These are phyloP conservation scores for Nanorana parkeri DNA, from an alignment of 2,113 vertebrate genomes.

Conservation along the genomic window DNA sequence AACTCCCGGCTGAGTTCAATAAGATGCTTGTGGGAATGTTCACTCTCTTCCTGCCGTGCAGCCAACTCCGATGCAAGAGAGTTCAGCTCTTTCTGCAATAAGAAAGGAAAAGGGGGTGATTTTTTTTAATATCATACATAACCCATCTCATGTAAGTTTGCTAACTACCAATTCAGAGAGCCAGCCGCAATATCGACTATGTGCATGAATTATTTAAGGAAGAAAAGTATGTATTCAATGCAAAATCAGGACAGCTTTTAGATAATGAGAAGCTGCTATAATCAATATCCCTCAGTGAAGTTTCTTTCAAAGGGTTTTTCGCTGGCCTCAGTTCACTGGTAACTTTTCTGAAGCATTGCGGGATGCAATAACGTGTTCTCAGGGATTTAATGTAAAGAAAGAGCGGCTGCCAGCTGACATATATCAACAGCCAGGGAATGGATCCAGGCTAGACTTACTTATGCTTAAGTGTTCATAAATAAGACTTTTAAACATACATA, in stretches of 20 bases:
- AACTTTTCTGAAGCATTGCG: constrained; percentile 78
- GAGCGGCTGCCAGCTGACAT: constrained; percentile 74
- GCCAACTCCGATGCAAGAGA: constrained; percentile 84
- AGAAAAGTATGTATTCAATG: constrained; percentile 74
- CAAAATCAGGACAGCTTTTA: constrained; percentile 81
- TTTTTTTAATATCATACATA: constrained; percentile 56
- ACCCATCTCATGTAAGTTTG: constrained; percentile 72
- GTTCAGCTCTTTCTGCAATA: constrained; percentile 88
- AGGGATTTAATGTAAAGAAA: constrained; percentile 44
- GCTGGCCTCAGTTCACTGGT: constrained; percentile 78
- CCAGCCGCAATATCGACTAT: constrained; percentile 76
- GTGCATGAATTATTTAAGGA: constrained; percentile 88
- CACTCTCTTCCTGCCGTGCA: constrained; percentile 81
- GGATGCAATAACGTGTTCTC: constrained; percentile 32
- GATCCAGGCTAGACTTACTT: constrained; percentile 74
- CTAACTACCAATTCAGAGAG: constrained; percentile 77
- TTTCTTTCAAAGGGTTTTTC: constrained; percentile 75
- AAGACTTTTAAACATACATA: constrained; percentile 76
- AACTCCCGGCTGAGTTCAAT: constrained; percentile 94
- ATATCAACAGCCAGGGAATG: constrained; percentile 76
- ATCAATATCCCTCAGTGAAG: constrained; percentile 82
- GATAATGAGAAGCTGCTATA: constrained; percentile 86
- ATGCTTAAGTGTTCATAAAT: constrained; percentile 78
- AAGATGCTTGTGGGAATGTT: constrained; percentile 90
- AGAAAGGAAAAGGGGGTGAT: constrained; percentile 62